Evolutionary conservation across 1,140 invertebrate species (phyloP).

Genomic region (Papilio polytes): DNA sequence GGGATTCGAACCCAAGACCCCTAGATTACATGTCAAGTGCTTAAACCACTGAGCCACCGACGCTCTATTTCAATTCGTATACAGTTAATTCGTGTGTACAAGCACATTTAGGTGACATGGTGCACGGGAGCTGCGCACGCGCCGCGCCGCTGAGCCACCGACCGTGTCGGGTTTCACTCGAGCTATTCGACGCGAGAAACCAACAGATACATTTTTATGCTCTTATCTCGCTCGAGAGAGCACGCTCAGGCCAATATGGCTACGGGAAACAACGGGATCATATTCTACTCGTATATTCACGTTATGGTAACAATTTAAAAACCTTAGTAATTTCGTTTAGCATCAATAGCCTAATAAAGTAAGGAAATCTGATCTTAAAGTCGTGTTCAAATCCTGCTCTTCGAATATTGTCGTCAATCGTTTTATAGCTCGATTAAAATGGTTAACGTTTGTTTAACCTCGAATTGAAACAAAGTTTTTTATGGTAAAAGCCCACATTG

Average conservation of each 20-base stretch:
- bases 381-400: no score
- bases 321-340: not conserved
- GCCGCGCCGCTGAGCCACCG: slow-evolving; percentile 52
- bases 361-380: no score
- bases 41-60: no score
- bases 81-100: not conserved
- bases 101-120: not conserved
- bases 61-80: not conserved
- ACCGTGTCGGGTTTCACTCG: slow-evolving; percentile 78
- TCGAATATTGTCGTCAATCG: no score
- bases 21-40: no score
- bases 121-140: slow-evolving; percentile 45
- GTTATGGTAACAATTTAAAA: not conserved
- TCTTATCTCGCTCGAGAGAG: slow-evolving; percentile 66
- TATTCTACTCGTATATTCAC: not conserved
- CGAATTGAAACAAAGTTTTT: not conserved
- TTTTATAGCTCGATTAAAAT: not conserved
- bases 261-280: not conserved
- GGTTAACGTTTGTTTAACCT: not conserved
- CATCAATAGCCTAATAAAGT: no score
- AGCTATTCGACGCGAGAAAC: slow-evolving; percentile 77
- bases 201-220: slow-evolving; percentile 72
- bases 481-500: not conserved
- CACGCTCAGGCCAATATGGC: slow-evolving; percentile 43
- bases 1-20: no score